Conservation (phyloP, 2,888 invertebrate species). For the Agrilus mali region DNA sequence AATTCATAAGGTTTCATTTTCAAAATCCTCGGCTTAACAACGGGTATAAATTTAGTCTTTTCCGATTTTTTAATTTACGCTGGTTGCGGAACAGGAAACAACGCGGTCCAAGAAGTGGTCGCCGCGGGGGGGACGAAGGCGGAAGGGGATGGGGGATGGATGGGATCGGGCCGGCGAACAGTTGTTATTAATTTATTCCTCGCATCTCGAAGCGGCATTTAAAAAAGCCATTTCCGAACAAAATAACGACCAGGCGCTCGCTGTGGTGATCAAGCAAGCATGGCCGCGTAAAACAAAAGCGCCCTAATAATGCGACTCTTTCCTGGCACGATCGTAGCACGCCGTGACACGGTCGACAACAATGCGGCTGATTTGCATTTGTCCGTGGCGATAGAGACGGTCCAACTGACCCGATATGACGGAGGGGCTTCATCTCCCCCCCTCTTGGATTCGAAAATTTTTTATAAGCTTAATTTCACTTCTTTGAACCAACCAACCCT, state of each 20-base stretch:
- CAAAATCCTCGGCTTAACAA: too few species aligned
- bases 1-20: too few species aligned
- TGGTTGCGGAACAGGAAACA: too few species aligned
- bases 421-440: constrained; percentile 7
- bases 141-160: too few species aligned
- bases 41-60: too few species aligned
- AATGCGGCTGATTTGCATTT: constrained; percentile 28
- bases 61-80: too few species aligned
- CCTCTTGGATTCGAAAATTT: constrained; percentile 6
- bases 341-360: constrained; percentile 25
- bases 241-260: constrained; percentile 18
- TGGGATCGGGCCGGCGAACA: too few species aligned
- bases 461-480: neutral
- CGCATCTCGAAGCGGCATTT: constrained; percentile 23
- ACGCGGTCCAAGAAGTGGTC: too few species aligned
- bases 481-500: neutral
- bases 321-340: constrained; percentile 22
- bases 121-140: too few species aligned
- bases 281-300: constrained; percentile 26
- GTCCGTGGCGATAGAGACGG: constrained; percentile 18
- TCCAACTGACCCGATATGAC: constrained; percentile 25
- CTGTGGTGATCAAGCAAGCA: constrained; percentile 24
- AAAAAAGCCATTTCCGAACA: constrained; percentile 28
- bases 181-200: too few species aligned
- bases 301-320: constrained; percentile 25